These are phyloP conservation scores for Forbesichthys papilliferus DNA, from an alignment of 2,113 vertebrate genomes.

Conservation along the genomic window DNA sequence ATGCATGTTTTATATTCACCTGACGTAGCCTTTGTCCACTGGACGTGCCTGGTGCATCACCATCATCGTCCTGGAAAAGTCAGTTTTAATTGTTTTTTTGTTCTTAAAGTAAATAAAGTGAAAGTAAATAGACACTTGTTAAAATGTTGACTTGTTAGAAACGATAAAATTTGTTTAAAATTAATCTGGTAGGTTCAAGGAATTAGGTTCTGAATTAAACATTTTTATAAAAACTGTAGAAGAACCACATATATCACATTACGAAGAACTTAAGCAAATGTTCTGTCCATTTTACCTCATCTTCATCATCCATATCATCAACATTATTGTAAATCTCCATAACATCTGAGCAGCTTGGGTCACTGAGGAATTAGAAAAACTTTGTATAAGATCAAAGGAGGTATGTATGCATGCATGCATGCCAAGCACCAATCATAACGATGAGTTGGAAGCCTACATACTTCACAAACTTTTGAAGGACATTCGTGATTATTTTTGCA, in stretches of 20 bases:
- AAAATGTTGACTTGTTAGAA: too few relatives aligned
- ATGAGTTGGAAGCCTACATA: conserved; percentile 60
- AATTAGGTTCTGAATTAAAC: too few relatives aligned
- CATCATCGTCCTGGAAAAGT: conserved; percentile 79
- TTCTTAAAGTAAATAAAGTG: too few relatives aligned
- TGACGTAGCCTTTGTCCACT: conserved; percentile 79
- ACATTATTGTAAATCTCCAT: conserved; percentile 87
- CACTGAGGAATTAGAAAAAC: conserved; percentile 74
- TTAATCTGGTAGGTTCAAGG: too few relatives aligned
- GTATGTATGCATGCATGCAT: neutral
- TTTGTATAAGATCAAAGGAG: neutral
- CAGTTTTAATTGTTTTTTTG: too few relatives aligned
- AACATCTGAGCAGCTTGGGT: conserved; percentile 86
- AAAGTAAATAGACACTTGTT: too few relatives aligned
- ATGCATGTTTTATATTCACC: conserved; percentile 44
- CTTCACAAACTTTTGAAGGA: conserved; percentile 93
- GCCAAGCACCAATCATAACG: neutral
- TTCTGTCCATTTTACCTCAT: conserved; percentile 76
- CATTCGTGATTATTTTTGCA: conserved; percentile 91
- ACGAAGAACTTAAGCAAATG: neutral
- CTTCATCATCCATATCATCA: conserved; percentile 85
- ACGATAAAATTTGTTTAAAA: too few relatives aligned
- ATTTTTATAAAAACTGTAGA: too few relatives aligned
- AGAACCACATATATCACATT: too few relatives aligned
- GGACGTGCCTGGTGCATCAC: conserved; percentile 83